Evolutionary conservation across 2,113 vertebrate genomes (phyloP).

Genomic region (Rhinogobius similis): DNA sequence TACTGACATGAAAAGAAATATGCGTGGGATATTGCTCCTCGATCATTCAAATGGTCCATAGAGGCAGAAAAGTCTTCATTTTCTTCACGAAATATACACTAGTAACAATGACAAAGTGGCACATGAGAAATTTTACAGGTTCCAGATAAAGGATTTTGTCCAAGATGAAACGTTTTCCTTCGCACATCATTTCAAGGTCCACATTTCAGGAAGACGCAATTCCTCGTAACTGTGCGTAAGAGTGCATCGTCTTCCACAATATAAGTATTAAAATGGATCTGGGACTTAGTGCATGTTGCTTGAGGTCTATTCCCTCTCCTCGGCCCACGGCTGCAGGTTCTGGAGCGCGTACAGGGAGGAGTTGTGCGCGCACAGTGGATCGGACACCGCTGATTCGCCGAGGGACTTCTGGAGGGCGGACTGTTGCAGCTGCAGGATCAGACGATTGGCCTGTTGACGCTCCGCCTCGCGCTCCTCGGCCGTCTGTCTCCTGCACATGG

Average conservation of each 20-base stretch:
- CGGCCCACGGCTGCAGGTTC: conserved; percentile 97
- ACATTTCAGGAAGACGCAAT: conserved; percentile 36
- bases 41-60: conserved; percentile 12
- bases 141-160: conserved; percentile 37
- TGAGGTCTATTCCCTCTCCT: conserved; percentile 85
- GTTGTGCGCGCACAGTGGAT: conserved; percentile 96
- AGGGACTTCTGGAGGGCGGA: conserved; percentile 98
- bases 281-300: conserved; percentile 9
- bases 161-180: conserved; percentile 17
- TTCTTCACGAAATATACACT: conserved; percentile 33
- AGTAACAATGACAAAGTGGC: conserved; percentile 27
- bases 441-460: conserved; percentile 96
- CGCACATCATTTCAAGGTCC: conserved; percentile 41
- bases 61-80: background rate
- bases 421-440: conserved; percentile 96
- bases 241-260: conserved; percentile 34
- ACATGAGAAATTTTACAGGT: conserved; percentile 18
- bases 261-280: conserved; percentile 21
- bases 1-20: conserved; percentile 27
- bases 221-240: conserved; percentile 37
- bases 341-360: conserved; percentile 97
- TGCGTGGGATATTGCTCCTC: conserved; percentile 6
- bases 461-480: conserved; percentile 96
- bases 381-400: conserved; percentile 88
- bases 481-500: conserved; percentile 86